These are phyloP conservation scores for Adineta ricciae DNA, from an alignment of 2,888 invertebrate genomes.

Conservation along the genomic window DNA sequence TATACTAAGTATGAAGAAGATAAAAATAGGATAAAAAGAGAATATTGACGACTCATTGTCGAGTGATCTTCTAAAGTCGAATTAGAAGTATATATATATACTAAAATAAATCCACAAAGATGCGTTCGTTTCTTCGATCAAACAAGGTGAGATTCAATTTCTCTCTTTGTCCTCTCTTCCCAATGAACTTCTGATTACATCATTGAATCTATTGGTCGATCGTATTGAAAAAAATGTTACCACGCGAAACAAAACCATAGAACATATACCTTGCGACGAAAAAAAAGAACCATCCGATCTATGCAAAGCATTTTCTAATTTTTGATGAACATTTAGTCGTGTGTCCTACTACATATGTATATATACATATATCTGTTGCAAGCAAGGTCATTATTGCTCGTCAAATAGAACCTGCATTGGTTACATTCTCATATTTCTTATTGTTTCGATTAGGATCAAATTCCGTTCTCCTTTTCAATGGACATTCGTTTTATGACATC, in stretches of 20 bases:
- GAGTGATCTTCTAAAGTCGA: neutral
- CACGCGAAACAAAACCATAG: neutral
- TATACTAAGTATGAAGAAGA: neutral
- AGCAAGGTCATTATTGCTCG: neutral
- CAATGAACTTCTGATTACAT: neutral
- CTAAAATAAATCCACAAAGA: neutral
- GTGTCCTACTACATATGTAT: too few relatives aligned
- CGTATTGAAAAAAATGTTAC: neutral
- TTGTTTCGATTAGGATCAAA: neutral
- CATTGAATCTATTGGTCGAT: neutral
- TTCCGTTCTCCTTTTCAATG: neutral
- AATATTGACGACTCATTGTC: neutral
- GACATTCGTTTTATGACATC: neutral
- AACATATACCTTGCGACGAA: too few relatives aligned
- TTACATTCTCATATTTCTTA: neutral
- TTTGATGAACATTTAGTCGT: too few relatives aligned
- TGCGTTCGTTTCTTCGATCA: neutral
- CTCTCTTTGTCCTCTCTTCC: neutral
- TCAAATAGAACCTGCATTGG: neutral
- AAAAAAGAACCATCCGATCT: neutral
- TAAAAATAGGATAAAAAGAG: neutral
- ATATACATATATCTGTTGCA: neutral
- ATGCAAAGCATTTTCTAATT: too few relatives aligned
- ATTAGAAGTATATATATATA: neutral
- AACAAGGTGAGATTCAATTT: neutral